These are phyloP conservation scores for Drosophila setifemur DNA, from an alignment of 1,140 invertebrate genomes.

Conservation along the genomic window DNA sequence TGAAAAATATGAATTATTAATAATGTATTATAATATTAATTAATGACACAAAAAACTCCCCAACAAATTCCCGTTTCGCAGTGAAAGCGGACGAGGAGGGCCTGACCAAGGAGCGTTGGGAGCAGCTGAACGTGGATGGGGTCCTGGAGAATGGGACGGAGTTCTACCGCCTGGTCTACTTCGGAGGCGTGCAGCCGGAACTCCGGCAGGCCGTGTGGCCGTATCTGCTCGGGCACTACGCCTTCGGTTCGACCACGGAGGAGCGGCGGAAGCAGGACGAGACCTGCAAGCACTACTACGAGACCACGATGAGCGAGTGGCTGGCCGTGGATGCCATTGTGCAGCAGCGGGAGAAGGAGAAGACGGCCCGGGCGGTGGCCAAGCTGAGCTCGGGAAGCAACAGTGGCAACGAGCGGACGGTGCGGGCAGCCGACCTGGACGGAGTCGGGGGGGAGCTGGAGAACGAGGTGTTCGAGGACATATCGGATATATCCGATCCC, in stretches of 20 bases:
- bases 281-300: constrained; percentile 89
- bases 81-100: constrained; percentile 85
- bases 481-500: constrained; percentile 81
- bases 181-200: constrained; percentile 91
- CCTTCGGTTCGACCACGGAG: constrained; percentile 88
- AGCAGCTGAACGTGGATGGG: constrained; percentile 85
- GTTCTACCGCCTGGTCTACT: constrained; percentile 92
- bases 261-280: constrained; percentile 88
- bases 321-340: constrained; percentile 96
- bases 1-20: too few species aligned
- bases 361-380: constrained; percentile 86
- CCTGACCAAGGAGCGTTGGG: constrained; percentile 88
- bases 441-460: constrained; percentile 65
- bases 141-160: constrained; percentile 86
- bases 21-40: too few species aligned
- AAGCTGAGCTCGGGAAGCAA: constrained; percentile 85
- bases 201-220: constrained; percentile 95
- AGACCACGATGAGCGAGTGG: constrained; percentile 97
- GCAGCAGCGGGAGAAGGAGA: constrained; percentile 90
- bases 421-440: constrained; percentile 59
- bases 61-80: too few species aligned
- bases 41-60: too few species aligned
- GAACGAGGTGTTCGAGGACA: constrained; percentile 81
- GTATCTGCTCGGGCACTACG: constrained; percentile 93
- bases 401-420: constrained; percentile 77